Percentiles rank a stretch among this genome's conserved stretches.
Evolutionary conservation across 2,797 vertebrate genomes (phyloP).

Genomic region (Euthynnus affinis): DNA sequence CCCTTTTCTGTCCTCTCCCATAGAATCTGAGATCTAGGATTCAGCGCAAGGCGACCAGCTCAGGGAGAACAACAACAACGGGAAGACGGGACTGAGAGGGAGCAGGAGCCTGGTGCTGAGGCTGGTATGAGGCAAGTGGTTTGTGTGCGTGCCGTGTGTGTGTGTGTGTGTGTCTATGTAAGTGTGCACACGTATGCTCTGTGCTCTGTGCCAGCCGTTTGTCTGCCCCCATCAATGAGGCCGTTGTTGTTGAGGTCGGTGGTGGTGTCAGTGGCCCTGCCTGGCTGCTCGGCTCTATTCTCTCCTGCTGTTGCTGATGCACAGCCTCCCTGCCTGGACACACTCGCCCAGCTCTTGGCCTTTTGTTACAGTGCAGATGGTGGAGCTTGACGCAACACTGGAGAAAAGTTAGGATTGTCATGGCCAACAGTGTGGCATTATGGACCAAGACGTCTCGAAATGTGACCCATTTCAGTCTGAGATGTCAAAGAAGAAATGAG

Average conservation of each 20-base stretch:
- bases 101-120: slow-evolving; percentile 81
- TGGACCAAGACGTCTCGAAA: slow-evolving; percentile 22
- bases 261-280: slow-evolving; percentile 73
- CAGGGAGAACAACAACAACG: slow-evolving; percentile 53
- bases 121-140: slow-evolving; percentile 89
- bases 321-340: slow-evolving; percentile 44
- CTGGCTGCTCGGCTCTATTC: slow-evolving; percentile 60
- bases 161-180: slow-evolving; percentile 30
- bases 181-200: slow-evolving; percentile 71
- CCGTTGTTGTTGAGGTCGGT: slow-evolving; percentile 65
- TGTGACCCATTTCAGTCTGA: slow-evolving; percentile 8
- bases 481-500: not conserved
- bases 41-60: slow-evolving; percentile 44
- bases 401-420: slow-evolving; percentile 51
- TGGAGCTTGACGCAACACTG: slow-evolving; percentile 57
- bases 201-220: slow-evolving; percentile 74
- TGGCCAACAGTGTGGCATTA: slow-evolving; percentile 38
- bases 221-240: slow-evolving; percentile 76
- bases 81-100: slow-evolving; percentile 61
- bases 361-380: slow-evolving; percentile 76
- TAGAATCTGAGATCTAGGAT: slow-evolving; percentile 54
- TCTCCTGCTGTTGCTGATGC: slow-evolving; percentile 56
- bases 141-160: slow-evolving; percentile 46
- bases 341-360: slow-evolving; percentile 52
- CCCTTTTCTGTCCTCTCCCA: slow-evolving; percentile 40